Evolutionary conservation across 2,888 invertebrate species (phyloP).

Genomic region (Drosophila neutralis): DNA sequence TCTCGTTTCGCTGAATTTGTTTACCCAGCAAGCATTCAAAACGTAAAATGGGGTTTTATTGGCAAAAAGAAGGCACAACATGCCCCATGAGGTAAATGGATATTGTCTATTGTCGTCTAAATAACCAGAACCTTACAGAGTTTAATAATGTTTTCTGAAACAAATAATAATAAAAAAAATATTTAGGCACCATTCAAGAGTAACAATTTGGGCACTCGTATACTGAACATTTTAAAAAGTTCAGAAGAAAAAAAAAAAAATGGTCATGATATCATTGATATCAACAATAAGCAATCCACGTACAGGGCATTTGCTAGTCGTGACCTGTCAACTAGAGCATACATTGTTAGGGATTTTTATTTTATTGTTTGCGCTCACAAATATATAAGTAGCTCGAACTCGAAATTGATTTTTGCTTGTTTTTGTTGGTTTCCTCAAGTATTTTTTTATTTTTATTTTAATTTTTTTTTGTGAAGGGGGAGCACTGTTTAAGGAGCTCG

Average conservation of each 20-base stretch:
- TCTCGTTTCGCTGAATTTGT: slow-evolving; percentile 39
- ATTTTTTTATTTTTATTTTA: slow-evolving; percentile 14
- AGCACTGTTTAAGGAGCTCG: slow-evolving; percentile 40
- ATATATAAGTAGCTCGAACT: slow-evolving; percentile 50
- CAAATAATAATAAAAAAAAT: background rate
- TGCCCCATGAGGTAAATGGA: background rate
- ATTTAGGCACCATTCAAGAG: background rate
- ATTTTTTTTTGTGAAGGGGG: slow-evolving; percentile 18
- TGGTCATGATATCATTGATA: background rate
- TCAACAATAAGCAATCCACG: background rate
- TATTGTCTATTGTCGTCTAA: background rate
- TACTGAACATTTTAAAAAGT: background rate
- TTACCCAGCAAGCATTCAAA: background rate
- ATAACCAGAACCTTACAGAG: background rate
- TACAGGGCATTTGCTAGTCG: slow-evolving; percentile 9
- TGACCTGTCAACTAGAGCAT: background rate
- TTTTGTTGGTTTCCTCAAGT: slow-evolving; percentile 42
- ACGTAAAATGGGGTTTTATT: background rate
- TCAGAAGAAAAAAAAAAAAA: background rate
- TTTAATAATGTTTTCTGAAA: background rate
- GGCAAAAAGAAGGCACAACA: background rate
- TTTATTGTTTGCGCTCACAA: slow-evolving; percentile 41
- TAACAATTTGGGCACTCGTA: background rate
- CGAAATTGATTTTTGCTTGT: slow-evolving; percentile 50
- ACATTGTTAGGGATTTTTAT: slow-evolving; percentile 4